These are phyloP conservation scores for Synanthedon formicaeformis DNA, from an alignment of 2,888 invertebrate genomes.

Conservation along the genomic window DNA sequence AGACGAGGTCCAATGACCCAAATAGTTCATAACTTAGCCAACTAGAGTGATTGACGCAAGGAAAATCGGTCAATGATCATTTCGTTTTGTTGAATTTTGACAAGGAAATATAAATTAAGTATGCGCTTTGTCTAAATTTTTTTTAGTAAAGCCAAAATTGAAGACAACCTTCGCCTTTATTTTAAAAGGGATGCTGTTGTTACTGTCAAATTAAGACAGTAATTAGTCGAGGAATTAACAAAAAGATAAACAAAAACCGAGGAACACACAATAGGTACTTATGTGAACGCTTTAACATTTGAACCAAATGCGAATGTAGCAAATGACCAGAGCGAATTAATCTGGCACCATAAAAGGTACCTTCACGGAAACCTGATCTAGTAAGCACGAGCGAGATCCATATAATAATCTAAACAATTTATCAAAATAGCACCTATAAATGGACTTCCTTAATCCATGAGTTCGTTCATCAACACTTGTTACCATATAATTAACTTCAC, in stretches of 20 bases:
- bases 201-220: too few species aligned
- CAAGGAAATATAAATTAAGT: too few species aligned
- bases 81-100: too few species aligned
- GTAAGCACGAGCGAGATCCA: slow-evolving; percentile 42
- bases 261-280: slow-evolving; percentile 12
- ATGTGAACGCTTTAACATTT: slow-evolving; percentile 16
- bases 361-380: slow-evolving; percentile 56
- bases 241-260: slow-evolving; percentile 11
- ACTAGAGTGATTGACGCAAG: slow-evolving; percentile 40
- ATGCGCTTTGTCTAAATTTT: too few species aligned
- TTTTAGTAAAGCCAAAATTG: too few species aligned
- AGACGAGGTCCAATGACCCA: slow-evolving; percentile 68
- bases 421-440: slow-evolving; percentile 61
- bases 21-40: slow-evolving; percentile 60
- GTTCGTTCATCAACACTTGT: slow-evolving; percentile 24
- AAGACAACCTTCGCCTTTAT: too few species aligned
- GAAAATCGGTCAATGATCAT: slow-evolving; percentile 35
- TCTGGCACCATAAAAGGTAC: slow-evolving; percentile 54
- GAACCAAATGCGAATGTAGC: slow-evolving; percentile 25
- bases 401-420: slow-evolving; percentile 54
- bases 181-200: too few species aligned
- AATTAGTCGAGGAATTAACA: too few species aligned
- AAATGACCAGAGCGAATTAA: slow-evolving; percentile 50
- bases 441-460: slow-evolving; percentile 55
- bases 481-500: slow-evolving; percentile 5